Evolutionary conservation across 2,888 invertebrate species (phyloP).

Genomic region (Scaptomyza polygonia): DNA sequence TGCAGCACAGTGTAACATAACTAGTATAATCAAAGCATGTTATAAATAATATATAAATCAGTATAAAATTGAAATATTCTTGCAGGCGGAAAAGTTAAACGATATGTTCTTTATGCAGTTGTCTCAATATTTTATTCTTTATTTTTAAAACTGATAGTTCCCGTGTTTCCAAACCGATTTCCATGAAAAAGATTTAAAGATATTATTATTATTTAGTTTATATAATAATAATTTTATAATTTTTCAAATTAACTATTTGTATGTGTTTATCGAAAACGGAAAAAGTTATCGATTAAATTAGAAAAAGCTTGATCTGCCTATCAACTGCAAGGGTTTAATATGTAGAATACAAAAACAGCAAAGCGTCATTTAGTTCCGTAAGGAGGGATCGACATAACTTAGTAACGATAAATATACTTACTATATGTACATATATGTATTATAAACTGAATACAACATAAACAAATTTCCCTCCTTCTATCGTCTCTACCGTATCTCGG

Average conservation of each 20-base stretch:
- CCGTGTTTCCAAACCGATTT: too few species aligned
- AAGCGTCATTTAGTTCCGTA: constrained; percentile 42
- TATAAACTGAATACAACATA: constrained; percentile 32
- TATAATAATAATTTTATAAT: too few species aligned
- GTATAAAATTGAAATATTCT: constrained; percentile 17
- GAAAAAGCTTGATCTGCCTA: too few species aligned
- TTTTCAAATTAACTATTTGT: too few species aligned
- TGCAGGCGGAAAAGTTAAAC: constrained; percentile 15
- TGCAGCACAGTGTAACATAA: constrained; percentile 54
- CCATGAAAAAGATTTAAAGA: too few species aligned
- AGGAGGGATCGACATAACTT: constrained; percentile 42
- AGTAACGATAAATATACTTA: constrained; percentile 21
- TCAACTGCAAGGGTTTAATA: constrained; percentile 24
- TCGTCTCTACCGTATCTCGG: constrained; percentile 1
- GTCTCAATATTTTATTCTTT: neutral
- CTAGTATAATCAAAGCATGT: constrained; percentile 42
- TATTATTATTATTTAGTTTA: too few species aligned
- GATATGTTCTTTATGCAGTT: neutral
- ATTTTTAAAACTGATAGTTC: too few species aligned
- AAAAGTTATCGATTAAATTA: too few species aligned
- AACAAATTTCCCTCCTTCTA: constrained; percentile 14
- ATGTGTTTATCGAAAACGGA: too few species aligned
- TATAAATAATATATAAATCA: constrained; percentile 9
- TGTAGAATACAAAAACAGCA: constrained; percentile 2
- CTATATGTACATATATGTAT: constrained; percentile 30